A percentile compares a stretch with the other conserved stretches of the same genome.
Evolutionary conservation across 2,797 vertebrate species (phyloP).

Genomic region (Tapera naevia): DNA sequence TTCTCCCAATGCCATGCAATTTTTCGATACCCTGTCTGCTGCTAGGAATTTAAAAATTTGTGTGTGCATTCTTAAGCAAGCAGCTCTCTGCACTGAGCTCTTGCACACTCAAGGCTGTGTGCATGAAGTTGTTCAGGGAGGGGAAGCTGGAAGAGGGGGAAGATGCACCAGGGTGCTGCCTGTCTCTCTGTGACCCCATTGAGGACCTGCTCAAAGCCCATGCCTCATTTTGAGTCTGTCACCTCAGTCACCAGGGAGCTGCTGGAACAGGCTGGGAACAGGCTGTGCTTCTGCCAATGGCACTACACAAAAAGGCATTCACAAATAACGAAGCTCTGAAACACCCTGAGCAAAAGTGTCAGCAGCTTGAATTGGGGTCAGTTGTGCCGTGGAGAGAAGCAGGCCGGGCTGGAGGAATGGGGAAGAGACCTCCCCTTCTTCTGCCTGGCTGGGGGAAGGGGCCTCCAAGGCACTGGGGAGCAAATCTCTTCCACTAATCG

Average conservation of each 20-base stretch:
- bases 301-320: slow-evolving; percentile 53
- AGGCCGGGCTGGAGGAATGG: background rate
- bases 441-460: background rate
- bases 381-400: background rate
- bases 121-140: background rate
- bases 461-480: background rate
- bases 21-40: background rate
- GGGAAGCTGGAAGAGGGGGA: background rate
- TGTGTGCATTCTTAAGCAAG: background rate
- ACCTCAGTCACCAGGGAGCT: slow-evolving; percentile 16
- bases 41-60: background rate
- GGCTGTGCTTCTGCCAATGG: slow-evolving; percentile 52
- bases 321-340: slow-evolving; percentile 59
- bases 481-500: background rate
- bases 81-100: background rate
- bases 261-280: slow-evolving; percentile 65
- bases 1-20: background rate
- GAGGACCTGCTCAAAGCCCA: background rate
- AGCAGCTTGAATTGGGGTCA: slow-evolving; percentile 59
- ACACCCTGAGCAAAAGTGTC: slow-evolving; percentile 45
- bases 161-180: background rate
- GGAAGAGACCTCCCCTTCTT: background rate
- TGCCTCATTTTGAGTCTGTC: slow-evolving; percentile 14
- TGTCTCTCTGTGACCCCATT: slow-evolving; percentile 12
- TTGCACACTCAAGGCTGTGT: background rate